These are phyloP conservation scores for Carapus acus DNA, from an alignment of 2,797 vertebrate genomes.

Conservation along the genomic window DNA sequence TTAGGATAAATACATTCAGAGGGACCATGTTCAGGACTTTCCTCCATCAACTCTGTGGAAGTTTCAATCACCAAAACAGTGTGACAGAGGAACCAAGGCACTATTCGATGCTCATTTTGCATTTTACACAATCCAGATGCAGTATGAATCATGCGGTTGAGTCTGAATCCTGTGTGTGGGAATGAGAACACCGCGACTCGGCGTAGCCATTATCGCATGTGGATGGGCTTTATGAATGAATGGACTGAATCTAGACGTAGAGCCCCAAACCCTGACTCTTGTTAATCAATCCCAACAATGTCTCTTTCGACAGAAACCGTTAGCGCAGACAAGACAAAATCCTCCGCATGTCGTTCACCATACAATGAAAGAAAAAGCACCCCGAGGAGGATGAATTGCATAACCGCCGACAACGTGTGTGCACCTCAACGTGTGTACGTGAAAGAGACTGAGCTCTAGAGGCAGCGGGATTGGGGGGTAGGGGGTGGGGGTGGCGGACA, in stretches of 20 bases:
- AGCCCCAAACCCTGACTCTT: constrained; percentile 22
- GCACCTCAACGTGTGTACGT: constrained; percentile 19
- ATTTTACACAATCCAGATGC: constrained; percentile 24
- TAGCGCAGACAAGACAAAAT: constrained; percentile 11
- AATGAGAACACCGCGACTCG: constrained; percentile 53
- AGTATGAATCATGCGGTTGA: constrained; percentile 37
- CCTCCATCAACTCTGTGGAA: too few relatives aligned
- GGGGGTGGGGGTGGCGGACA: constrained; percentile 27
- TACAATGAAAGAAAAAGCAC: constrained; percentile 33
- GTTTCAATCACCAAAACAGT: constrained; percentile 19
- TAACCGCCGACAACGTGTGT: constrained; percentile 53
- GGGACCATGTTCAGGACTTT: constrained; percentile 45
- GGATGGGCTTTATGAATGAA: constrained; percentile 71
- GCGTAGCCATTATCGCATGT: constrained; percentile 50
- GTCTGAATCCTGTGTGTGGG: constrained; percentile 41
- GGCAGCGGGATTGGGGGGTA: constrained; percentile 13
- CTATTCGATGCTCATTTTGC: constrained; percentile 24
- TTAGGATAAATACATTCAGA: too few relatives aligned
- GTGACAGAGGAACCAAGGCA: constrained; percentile 22
- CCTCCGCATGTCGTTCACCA: constrained; percentile 28
- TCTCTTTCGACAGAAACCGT: constrained; percentile 15
- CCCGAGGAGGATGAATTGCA: constrained; percentile 64
- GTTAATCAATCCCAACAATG: constrained; percentile 17
- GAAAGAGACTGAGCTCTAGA: neutral
- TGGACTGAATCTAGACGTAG: constrained; percentile 36